These are phyloP conservation scores for Pachyseris speciosa DNA, from an alignment of 64 coral and sea anemone genomes.

Conservation along the genomic window DNA sequence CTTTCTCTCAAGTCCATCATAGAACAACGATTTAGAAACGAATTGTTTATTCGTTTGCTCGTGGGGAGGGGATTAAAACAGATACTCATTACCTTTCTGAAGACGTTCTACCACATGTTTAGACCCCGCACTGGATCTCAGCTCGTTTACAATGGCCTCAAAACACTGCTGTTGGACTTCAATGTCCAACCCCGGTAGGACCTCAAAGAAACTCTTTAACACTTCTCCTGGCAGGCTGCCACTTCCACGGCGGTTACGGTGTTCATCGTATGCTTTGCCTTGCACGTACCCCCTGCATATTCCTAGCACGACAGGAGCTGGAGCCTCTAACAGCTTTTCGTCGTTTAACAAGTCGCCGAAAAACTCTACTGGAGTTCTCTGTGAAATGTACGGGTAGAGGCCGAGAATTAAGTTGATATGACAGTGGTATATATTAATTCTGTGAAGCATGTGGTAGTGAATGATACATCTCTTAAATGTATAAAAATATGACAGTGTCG, in stretches of 20 bases:
- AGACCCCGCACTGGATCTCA: too few species aligned
- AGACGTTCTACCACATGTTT: neutral
- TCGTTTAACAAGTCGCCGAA: neutral
- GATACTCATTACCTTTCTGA: neutral
- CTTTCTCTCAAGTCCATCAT: too few species aligned
- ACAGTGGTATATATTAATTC: too few species aligned
- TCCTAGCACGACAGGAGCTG: neutral
- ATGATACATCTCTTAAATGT: too few species aligned
- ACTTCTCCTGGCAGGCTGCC: neutral
- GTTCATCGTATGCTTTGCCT: neutral
- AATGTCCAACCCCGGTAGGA: neutral
- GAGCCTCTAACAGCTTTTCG: neutral
- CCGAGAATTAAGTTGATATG: too few species aligned
- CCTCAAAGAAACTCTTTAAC: slow-evolving; percentile 3
- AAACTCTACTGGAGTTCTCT: slow-evolving; percentile 39
- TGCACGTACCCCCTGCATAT: neutral
- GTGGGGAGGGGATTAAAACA: too few species aligned
- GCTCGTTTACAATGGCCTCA: neutral
- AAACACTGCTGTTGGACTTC: neutral
- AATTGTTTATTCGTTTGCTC: too few species aligned
- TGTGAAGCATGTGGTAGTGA: too few species aligned
- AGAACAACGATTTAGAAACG: too few species aligned
- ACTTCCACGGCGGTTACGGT: too few species aligned
- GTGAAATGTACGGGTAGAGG: neutral
- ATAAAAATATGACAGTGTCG: too few species aligned